Evolutionary conservation across 2,113 vertebrate species (phyloP).

Genomic region (Cisticola juncidis): DNA sequence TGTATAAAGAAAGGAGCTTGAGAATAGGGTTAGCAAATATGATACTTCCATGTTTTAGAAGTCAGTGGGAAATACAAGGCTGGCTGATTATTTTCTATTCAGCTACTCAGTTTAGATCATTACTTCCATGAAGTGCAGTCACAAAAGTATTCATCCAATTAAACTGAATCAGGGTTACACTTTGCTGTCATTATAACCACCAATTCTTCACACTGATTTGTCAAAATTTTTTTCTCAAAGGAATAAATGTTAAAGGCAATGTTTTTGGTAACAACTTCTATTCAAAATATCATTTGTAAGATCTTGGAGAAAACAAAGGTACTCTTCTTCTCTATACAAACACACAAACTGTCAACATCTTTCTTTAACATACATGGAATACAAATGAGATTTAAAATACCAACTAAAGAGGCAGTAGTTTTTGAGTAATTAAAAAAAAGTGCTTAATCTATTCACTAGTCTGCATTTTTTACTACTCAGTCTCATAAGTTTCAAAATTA

Average conservation of each 20-base stretch:
- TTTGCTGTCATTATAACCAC: background rate
- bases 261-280: background rate
- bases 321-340: constrained; percentile 51
- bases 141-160: background rate
- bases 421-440: background rate
- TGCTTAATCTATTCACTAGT: background rate
- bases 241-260: constrained; percentile 18
- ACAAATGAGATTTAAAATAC: background rate
- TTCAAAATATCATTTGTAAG: constrained; percentile 64
- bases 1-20: background rate
- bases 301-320: constrained; percentile 59
- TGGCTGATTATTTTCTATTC: background rate
- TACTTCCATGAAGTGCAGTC: background rate
- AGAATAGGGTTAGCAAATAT: background rate
- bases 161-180: background rate
- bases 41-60: background rate
- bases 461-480: background rate
- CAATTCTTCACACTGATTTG: background rate
- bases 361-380: background rate
- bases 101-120: background rate
- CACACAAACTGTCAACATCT: background rate
- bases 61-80: background rate
- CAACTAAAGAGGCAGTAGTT: background rate
- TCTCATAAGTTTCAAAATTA: background rate
- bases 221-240: background rate